These are phyloP conservation scores for Vombatus ursinus DNA, from an alignment of 2,113 vertebrate genomes.

Conservation along the genomic window DNA sequence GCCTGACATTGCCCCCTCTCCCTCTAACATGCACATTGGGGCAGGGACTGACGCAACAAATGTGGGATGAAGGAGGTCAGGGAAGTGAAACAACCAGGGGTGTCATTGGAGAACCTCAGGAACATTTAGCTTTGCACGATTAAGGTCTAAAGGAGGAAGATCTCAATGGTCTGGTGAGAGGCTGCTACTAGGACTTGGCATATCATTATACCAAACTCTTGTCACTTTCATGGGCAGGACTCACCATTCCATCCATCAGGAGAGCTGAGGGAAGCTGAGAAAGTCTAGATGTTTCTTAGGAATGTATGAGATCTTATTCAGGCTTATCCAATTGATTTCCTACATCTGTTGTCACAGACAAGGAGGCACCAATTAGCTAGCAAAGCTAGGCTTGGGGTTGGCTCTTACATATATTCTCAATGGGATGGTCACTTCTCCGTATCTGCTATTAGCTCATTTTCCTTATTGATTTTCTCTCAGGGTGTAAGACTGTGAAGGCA, in stretches of 20 bases:
- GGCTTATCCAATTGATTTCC: neutral
- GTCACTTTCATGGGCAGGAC: neutral
- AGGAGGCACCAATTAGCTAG: neutral
- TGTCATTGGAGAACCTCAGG: neutral
- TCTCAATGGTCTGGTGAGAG: neutral
- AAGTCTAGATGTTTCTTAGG: neutral
- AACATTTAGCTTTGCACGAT: neutral
- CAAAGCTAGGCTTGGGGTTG: neutral
- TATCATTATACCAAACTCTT: neutral
- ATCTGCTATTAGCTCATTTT: neutral
- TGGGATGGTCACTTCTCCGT: neutral
- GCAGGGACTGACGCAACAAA: neutral
- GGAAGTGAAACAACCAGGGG: neutral
- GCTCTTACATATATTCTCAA: neutral
- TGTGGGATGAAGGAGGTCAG: neutral
- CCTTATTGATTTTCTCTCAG: neutral
- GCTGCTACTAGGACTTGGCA: neutral
- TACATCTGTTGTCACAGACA: neutral
- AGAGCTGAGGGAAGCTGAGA: neutral
- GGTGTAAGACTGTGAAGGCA: neutral
- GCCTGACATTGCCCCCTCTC: neutral
- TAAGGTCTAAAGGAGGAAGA: neutral
- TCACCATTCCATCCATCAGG: neutral
- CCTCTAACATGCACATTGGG: neutral
- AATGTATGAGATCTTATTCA: neutral